Base-by-base conservation (phyloP, 2,797 vertebrate species). In the Anolis apletophallus region DNA sequence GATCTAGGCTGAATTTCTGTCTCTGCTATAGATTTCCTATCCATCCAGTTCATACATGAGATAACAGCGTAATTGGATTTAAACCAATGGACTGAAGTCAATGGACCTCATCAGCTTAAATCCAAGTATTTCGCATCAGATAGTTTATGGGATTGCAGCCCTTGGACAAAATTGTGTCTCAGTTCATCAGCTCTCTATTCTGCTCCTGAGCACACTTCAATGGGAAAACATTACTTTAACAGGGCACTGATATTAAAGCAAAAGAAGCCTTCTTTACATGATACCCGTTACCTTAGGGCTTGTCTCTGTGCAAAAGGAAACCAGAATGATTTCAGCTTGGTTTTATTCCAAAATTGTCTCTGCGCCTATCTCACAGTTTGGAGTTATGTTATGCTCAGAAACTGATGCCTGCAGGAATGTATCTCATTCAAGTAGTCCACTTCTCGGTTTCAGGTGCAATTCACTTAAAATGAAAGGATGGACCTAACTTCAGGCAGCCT, bases 131-230 rank as follows among this genome's bases (percentile, higher is more conserved):
- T 87, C 34, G 67, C 59, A 81, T 81, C 72, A 50, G 74, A 50
- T 83, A 57, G 67, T 52, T 83, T 61, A 73, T 50, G 21, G 81
- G 81, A 72, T 76, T 87, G 67, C 21, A 79, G 75, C n/a, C n/a
- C 59, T 72, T 79, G 75, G 68, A 77, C 32, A 73, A 72, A 83
- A 83, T 64, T 11, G 26, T 79, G 81, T 72, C 40, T 79, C 74
- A 79, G n/a, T 64, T 83, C n/a, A 87, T 87, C 75, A 79, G 36
- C 67, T 79, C 36, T 79, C 81, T 50, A 64, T 79, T 87, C 79
- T 79, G 46, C 86, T 61, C 68, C 29, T 72, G 68, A 78, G 75
- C 52, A 78, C 40, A 71, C 72, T 73, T 68, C n/a, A 14, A 40
- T 83, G 81, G 67, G 21, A 73, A 81, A 87, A 87, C n/a, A 40